Evolutionary conservation across 2,797 vertebrate species (phyloP), one percentile per base, ranked within the genome.

Genomic region (Protonibea diacanthus): DNA sequence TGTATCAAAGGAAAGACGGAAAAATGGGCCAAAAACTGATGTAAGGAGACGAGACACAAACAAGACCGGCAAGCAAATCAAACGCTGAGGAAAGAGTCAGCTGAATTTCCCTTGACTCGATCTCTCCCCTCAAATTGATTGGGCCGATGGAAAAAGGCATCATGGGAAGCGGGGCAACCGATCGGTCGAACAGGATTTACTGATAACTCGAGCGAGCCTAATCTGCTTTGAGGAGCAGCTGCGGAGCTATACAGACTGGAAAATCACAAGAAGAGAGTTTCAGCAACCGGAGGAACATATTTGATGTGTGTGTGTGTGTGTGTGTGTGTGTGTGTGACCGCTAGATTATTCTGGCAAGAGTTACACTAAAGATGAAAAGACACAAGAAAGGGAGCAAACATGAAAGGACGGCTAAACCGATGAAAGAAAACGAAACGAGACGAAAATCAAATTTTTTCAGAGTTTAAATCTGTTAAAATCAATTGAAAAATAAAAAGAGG

Each of bases 331-430:
- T 40, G 75, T 55, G 85, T 13, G 84, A 71, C 33, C 61, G 81
- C 76, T 76, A 82, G 86, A 82, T 63, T 64, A 76, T 88, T 90
- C 80, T 78, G n/a, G 91, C 83, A 86, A 89, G 65, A 89, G 85
- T 79, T 87, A 81, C 87, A 80, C 47, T 87, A 83, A 76, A 90
- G 88, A 92, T 90, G 82, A 92, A 92, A 92, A 86, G 81, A 83
- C 1, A 87, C 64, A 77, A 82, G 90, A 88, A 84, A 83, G 82
- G 58, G 25, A 80, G 76, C 40, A 73, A 83, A 91, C 82, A 93
- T 93, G 73, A 92, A 92, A 89, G 88, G 82, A 61, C 6, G 69
- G 52, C 75, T 81, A 85, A 84, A 67, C 4, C 57, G 10, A 59
- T 74, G 73, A 74, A 60, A 76, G 66, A 71, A n/a, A 78, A 61